Percentiles rank a stretch among this genome's conserved stretches.
Conservation (phyloP, 2,888 invertebrate species). For the Drosophila incognita region DNA sequence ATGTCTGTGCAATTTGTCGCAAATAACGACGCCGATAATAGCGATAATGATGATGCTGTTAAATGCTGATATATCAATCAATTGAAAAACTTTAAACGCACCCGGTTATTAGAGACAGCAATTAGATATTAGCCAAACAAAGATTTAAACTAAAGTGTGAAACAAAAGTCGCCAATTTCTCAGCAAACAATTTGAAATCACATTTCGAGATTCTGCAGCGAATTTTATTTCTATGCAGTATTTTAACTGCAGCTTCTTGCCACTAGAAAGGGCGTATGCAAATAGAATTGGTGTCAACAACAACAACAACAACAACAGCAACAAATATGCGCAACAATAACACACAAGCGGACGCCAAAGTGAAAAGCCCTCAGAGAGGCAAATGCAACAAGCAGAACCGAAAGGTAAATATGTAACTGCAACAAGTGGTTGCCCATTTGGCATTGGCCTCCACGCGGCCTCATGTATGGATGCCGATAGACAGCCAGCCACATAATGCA, state of each 20-base stretch:
- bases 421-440: slow-evolving; percentile 75
- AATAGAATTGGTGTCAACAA: slow-evolving; percentile 69
- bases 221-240: slow-evolving; percentile 19
- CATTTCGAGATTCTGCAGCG: slow-evolving; percentile 16
- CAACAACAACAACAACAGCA: slow-evolving; percentile 33
- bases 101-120: background rate
- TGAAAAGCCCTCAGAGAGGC: slow-evolving; percentile 59
- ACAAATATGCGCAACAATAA: slow-evolving; percentile 38
- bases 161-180: background rate
- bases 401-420: slow-evolving; percentile 73
- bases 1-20: slow-evolving; percentile 61
- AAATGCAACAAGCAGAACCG: slow-evolving; percentile 75
- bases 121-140: background rate
- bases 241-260: slow-evolving; percentile 17
- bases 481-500: slow-evolving; percentile 77
- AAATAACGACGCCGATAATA: slow-evolving; percentile 40
- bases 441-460: slow-evolving; percentile 65
- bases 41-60: slow-evolving; percentile 32
- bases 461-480: slow-evolving; percentile 61
- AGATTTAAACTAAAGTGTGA: background rate
- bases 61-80: slow-evolving; percentile 47
- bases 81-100: slow-evolving; percentile 5
- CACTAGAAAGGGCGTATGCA: slow-evolving; percentile 57
- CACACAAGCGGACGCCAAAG: slow-evolving; percentile 47
- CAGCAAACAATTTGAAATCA: background rate